Evolutionary conservation across 2,113 vertebrate species (phyloP).

Genomic region (Grus americana): DNA sequence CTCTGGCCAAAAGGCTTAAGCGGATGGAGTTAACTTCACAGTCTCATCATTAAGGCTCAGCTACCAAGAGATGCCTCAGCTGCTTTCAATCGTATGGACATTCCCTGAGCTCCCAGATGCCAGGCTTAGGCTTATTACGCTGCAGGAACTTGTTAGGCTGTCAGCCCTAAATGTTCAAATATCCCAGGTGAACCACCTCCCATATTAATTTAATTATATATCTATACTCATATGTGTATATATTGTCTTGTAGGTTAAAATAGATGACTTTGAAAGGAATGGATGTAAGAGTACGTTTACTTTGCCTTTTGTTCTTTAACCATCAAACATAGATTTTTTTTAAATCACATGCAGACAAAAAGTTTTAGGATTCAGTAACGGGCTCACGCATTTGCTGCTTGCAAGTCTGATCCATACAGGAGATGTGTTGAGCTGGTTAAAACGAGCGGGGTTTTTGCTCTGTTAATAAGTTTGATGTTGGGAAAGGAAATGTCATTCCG

Average conservation of each 20-base stretch:
- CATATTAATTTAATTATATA: conserved; percentile 7
- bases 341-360: background rate
- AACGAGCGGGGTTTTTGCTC: rapidly evolving
- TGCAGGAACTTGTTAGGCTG: conserved; percentile 49
- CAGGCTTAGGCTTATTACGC: background rate
- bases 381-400: background rate
- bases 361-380: background rate
- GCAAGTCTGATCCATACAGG: rapidly evolving
- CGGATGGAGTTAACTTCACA: background rate
- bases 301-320: background rate
- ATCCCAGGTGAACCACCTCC: conserved; percentile 25
- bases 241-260: background rate
- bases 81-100: background rate
- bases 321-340: background rate
- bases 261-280: background rate
- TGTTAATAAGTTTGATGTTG: background rate
- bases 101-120: conserved; percentile 23
- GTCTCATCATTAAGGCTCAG: background rate
- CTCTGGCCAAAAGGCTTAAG: background rate
- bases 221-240: background rate
- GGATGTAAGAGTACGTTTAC: background rate
- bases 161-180: background rate
- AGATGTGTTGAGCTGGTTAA: background rate
- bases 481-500: background rate
- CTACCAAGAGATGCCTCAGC: conserved; percentile 8